These are phyloP conservation scores for Aporrectodea caliginosa DNA, from an alignment of 1,140 invertebrate species.

Conservation along the genomic window DNA sequence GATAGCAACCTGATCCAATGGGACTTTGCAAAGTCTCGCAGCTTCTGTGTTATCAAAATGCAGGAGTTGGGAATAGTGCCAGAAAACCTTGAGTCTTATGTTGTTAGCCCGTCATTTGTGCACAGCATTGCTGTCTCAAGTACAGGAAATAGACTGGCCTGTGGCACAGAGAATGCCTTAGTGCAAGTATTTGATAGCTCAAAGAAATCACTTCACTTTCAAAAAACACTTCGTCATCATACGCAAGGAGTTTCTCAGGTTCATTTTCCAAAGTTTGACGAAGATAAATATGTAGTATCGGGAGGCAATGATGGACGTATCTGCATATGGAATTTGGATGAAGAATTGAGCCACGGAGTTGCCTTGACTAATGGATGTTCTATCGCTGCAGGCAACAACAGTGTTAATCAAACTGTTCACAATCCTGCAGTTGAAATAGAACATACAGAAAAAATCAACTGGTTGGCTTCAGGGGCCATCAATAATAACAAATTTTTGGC, in stretches of 20 bases:
- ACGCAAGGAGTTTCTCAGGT: conserved; percentile 48
- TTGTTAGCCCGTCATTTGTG: conserved; percentile 49
- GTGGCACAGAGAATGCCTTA: conserved; percentile 47
- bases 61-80: conserved; percentile 42
- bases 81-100: conserved; percentile 38
- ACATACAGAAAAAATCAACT: background rate
- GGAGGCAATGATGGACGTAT: conserved; percentile 47
- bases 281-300: conserved; percentile 38
- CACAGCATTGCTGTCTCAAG: conserved; percentile 42
- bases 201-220: conserved; percentile 39
- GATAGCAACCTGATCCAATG: conserved; percentile 50
- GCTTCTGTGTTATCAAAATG: conserved; percentile 47
- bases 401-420: background rate
- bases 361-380: conserved; percentile 1
- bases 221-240: conserved; percentile 44
- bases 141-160: conserved; percentile 42
- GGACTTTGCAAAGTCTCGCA: conserved; percentile 47
- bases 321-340: conserved; percentile 44
- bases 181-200: conserved; percentile 43
- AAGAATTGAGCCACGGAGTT: conserved; percentile 33
- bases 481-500: background rate
- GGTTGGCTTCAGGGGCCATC: background rate
- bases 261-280: conserved; percentile 36
- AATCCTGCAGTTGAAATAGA: background rate
- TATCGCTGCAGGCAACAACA: background rate